phyloP scores from a whole-genome alignment of 2,888 invertebrate genomes.

The Athalia rosae region DNA sequence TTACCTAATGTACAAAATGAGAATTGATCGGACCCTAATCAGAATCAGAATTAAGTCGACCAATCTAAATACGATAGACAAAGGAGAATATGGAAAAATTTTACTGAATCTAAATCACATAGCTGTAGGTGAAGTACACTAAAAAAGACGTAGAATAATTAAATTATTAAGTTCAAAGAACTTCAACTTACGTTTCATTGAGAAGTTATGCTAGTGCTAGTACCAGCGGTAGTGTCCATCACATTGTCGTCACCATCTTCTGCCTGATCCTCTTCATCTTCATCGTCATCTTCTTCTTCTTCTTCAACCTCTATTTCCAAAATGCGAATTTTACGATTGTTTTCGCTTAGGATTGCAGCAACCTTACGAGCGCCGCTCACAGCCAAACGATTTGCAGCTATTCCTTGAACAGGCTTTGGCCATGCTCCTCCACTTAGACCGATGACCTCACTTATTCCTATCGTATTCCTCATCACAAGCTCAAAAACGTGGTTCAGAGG shows the following conservation, averaged over 20 bases:
- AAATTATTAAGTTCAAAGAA: background rate
- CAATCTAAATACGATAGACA: too few relatives aligned
- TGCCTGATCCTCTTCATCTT: slow-evolving; percentile 68
- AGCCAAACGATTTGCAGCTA: slow-evolving; percentile 78
- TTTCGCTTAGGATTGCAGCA: slow-evolving; percentile 88
- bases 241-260: slow-evolving; percentile 58
- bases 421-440: slow-evolving; percentile 55
- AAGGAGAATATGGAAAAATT: too few relatives aligned
- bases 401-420: slow-evolving; percentile 67
- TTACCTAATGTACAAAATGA: too few relatives aligned
- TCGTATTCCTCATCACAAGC: slow-evolving; percentile 51
- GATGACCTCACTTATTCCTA: slow-evolving; percentile 63
- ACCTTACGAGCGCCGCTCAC: slow-evolving; percentile 91
- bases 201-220: slow-evolving; percentile 48
- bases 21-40: too few relatives aligned
- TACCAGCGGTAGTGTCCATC: slow-evolving; percentile 57
- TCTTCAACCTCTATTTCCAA: slow-evolving; percentile 96
- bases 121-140: background rate
- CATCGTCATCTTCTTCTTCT: slow-evolving; percentile 90
- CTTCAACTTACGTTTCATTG: slow-evolving; percentile 29
- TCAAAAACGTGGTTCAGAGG: slow-evolving; percentile 57
- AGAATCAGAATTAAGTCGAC: too few relatives aligned
- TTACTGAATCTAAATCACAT: too few relatives aligned
- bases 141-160: background rate
- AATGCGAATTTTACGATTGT: slow-evolving; percentile 85